Conservation (phyloP, 2,113 vertebrate species). For the Cyprinodon tularosa region DNA sequence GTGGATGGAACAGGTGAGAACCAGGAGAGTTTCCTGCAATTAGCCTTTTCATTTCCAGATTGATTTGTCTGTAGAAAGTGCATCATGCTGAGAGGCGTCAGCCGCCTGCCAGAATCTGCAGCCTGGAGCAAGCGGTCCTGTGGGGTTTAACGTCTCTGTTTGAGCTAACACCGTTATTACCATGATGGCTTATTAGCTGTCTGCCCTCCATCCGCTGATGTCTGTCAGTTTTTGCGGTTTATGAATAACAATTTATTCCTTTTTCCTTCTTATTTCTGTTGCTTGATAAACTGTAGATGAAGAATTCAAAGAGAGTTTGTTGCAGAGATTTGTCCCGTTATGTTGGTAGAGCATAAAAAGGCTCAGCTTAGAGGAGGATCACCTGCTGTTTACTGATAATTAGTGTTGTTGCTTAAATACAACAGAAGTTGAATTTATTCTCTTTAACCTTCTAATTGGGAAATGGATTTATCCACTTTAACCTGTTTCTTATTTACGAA, state of each 20-base stretch:
- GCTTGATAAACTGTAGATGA: constrained; percentile 13
- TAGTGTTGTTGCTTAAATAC: background rate
- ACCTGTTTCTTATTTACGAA: background rate
- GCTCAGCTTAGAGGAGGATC: background rate
- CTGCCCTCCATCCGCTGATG: constrained; percentile 49
- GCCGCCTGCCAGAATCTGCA: constrained; percentile 30
- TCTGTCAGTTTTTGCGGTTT: constrained; percentile 29
- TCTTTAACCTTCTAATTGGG: background rate
- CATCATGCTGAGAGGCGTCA: constrained; percentile 51
- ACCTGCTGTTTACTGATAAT: background rate
- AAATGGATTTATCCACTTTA: background rate
- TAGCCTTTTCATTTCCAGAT: constrained; percentile 55
- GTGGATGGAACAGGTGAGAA: constrained; percentile 8
- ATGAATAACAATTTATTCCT: constrained; percentile 24
- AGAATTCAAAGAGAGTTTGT: constrained; percentile 15
- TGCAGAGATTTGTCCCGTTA: background rate
- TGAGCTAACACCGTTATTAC: constrained; percentile 58
- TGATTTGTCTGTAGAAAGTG: constrained; percentile 70
- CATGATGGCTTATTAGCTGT: constrained; percentile 68
- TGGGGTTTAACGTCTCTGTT: constrained; percentile 31
- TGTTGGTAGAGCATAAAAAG: background rate
- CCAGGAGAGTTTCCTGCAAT: constrained; percentile 64
- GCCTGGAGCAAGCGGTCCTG: constrained; percentile 34
- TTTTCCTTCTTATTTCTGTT: constrained; percentile 13
- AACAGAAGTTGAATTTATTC: background rate